Base-by-base conservation (phyloP, 2,113 vertebrate genomes). In the Mugil cephalus region DNA sequence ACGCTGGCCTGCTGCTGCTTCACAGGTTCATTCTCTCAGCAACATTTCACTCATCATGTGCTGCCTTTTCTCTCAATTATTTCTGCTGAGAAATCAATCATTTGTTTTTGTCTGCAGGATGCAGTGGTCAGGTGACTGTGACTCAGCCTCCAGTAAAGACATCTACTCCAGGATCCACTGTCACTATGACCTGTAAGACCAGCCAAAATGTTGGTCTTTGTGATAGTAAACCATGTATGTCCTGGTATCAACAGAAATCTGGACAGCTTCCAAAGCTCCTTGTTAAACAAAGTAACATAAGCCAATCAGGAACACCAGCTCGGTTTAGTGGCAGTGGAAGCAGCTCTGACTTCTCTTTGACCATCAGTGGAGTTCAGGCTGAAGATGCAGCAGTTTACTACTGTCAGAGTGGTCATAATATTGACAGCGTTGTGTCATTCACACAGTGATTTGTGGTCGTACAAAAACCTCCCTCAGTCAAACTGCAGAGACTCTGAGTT, bases 341-440 rank as follows among this genome's bases (percentile, higher is more conserved):
- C 48, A 10, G 38, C 4, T 43, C 85, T 42, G 47, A 65, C 21
- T 90, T 81, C 80, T 73, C 47, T 68, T 62, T 93, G 74, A 90
- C 65, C 40, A 88, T 90, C 74, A 79, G 38, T 63, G 61, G 76
- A 45, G 45, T 87, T 74, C 82, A 87, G 54, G 0, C 73, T 38
- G 78, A 87, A 6, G 88, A 93, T 86, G 79, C 61, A 39, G 90
- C 38, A 76, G 72, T 55, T 76, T 92, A 87, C 17, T 91, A 87
- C 77, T 92, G 91, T 87, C 9, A 50, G 48, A 72, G 82, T 24
- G 0, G 0, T 0, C 70, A 81, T 17, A 9, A 2, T 4, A 17
- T 17, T 15, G 52, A 73, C 18, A 7, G 39, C 12, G 34, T 0
- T 2, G 53, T 69, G 81, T n/a, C n/a, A n/a, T 71, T 79, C 18